phyloP scores from a whole-genome alignment of 2,113 vertebrate species.

The Rana temporaria region DNA sequence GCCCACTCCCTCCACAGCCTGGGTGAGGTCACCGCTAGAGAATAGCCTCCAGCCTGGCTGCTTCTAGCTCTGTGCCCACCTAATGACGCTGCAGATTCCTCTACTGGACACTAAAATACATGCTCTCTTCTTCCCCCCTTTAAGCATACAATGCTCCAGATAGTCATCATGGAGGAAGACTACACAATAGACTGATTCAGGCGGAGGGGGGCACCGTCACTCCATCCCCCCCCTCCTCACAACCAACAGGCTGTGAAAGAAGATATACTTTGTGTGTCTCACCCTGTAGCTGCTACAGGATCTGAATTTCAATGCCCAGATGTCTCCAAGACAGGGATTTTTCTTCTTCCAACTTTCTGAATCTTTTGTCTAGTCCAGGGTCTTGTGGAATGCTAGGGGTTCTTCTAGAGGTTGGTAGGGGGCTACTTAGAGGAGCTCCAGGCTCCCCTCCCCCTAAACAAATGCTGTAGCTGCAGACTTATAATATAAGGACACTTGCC shows the following conservation, averaged over 20 bases:
- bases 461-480: too few relatives aligned
- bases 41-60: conserved; percentile 12
- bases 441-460: too few relatives aligned
- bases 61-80: conserved; percentile 7
- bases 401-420: too few relatives aligned
- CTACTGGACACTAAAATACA: not conserved
- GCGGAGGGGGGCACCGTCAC: conserved; percentile 10
- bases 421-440: too few relatives aligned
- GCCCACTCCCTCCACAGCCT: conserved; percentile 9
- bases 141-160: conserved; percentile 36
- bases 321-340: too few relatives aligned
- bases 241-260: not conserved
- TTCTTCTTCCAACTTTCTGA: too few relatives aligned
- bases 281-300: not conserved
- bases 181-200: conserved; percentile 36
- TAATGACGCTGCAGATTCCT: conserved; percentile 52
- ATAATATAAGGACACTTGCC: too few relatives aligned
- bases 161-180: conserved; percentile 28
- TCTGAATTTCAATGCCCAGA: too few relatives aligned
- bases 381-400: too few relatives aligned
- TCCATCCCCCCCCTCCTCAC: not conserved
- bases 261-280: not conserved
- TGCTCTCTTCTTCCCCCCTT: not conserved
- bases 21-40: conserved; percentile 44
- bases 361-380: too few relatives aligned